Evolutionary conservation across 2,888 invertebrate species (phyloP), one percentile per base, ranked within the genome.

Genomic region (Nasonia oneida): DNA sequence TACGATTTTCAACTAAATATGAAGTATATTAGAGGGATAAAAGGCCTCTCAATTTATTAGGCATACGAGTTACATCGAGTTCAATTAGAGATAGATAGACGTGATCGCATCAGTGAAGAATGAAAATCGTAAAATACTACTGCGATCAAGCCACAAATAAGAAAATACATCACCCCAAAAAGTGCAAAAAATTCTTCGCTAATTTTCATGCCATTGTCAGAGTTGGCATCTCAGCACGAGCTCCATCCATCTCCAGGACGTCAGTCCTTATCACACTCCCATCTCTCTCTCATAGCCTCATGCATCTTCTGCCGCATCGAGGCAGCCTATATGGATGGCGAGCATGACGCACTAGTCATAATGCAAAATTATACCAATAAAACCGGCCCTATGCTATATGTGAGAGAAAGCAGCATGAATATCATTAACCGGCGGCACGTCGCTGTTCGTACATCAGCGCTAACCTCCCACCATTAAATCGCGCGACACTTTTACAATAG

Each of bases 401-500:
- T 37, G 23, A 18, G 5, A 29, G 33, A 50, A 15, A 33, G 50
- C 33, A 15, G 78, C 78, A 47, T 33, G 78, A 79, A 79, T 79
- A 79, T 79, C 78, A 67, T 79, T 79, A 79, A 42, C 67, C 18
- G 42, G 0, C 37, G 18, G 67, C 47, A 18, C 78, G 47, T 42
- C 67, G 64, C 57, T 61, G 47, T 1, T 29, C 29, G 67, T 67
- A 67, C 67, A 33, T 67, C 67, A 67, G 47, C 61, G 39, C 29
- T 23, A 37, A 47, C 75, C 15, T 67, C 75, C 29, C 47, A 50
- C 76, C 64, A 33, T 79, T 67, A 79, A 64, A 78, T 39, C 14
- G 78, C 29, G 67, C 78, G 78, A 79, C 78, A 67, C 78, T 79
- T 79, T 79, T 78, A 67, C 78, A 67, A 79, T 79, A 79, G 78